A percentile compares a stretch with the other conserved stretches of the same genome.
These are phyloP conservation scores for Ornithoptera alexandrae DNA, from an alignment of 2,888 invertebrate species.

Conservation along the genomic window DNA sequence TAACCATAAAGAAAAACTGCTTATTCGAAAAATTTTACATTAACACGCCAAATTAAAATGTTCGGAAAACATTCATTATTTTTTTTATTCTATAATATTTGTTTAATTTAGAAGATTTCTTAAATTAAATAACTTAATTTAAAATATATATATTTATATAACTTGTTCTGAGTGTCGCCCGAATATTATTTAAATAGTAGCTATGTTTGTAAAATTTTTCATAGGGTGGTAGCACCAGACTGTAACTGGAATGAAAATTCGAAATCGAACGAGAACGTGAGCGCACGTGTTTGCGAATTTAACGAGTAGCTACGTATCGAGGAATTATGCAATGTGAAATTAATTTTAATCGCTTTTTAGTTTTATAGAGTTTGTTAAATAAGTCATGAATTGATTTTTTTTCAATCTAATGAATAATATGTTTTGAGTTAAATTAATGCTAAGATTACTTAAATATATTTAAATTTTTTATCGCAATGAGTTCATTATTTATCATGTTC, in stretches of 20 bases:
- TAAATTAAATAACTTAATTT: background rate
- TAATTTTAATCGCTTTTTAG: slow-evolving; percentile 16
- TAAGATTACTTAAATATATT: background rate
- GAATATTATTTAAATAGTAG: background rate
- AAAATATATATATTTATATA: no score
- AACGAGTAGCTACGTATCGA: slow-evolving; percentile 15
- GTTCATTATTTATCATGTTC: slow-evolving; percentile 44
- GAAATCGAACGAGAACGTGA: slow-evolving; percentile 22
- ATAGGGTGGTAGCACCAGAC: slow-evolving; percentile 10
- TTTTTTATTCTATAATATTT: no score
- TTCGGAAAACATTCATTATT: no score
- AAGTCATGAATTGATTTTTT: background rate
- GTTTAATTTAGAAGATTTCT: no score
- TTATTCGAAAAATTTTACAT: no score
- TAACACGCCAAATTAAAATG: no score
- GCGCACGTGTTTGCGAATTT: slow-evolving; percentile 20
- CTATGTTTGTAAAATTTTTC: background rate
- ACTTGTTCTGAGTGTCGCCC: no score
- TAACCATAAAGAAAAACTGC: no score
- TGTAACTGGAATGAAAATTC: slow-evolving; percentile 10
- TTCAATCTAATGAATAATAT: background rate
- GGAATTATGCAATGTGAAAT: slow-evolving; percentile 33
- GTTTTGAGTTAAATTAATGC: background rate
- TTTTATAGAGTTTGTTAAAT: slow-evolving; percentile 25
- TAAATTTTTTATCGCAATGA: slow-evolving; percentile 38